Percentiles rank a stretch among this genome's conserved stretches.
phyloP scores from a whole-genome alignment of 2,113 vertebrate genomes.

The Falco punctatus region DNA sequence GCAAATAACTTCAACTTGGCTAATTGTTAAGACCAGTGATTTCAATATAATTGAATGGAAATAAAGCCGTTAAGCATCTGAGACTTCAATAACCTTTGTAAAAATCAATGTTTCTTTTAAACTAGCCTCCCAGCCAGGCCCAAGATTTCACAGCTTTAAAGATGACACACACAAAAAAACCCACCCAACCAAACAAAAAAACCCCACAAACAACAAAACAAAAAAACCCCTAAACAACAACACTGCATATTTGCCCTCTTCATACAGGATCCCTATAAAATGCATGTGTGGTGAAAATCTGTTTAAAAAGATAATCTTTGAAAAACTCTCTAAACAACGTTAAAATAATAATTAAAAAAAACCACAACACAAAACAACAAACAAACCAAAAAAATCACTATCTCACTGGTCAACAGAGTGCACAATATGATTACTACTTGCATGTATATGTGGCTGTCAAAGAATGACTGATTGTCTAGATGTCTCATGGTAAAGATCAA shows the following conservation, averaged over 20 bases:
- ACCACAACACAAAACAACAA: neutral
- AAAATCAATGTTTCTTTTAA: slow-evolving; percentile 73
- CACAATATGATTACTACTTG: neutral
- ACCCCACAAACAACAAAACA: no score
- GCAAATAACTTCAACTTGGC: slow-evolving; percentile 51
- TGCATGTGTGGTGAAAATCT: neutral
- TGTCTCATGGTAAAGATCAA: slow-evolving; percentile 43
- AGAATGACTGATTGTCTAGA: slow-evolving; percentile 17
- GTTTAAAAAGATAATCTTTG: neutral
- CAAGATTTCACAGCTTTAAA: slow-evolving; percentile 15
- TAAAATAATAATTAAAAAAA: neutral
- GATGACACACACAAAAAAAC: no score
- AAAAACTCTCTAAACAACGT: slow-evolving; percentile 30
- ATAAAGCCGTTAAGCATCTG: slow-evolving; percentile 68
- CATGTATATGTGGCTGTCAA: slow-evolving; percentile 57
- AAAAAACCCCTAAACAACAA: no score
- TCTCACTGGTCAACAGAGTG: slow-evolving; percentile 14
- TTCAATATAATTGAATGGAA: slow-evolving; percentile 68
- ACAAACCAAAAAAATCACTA: neutral
- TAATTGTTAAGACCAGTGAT: slow-evolving; percentile 67
- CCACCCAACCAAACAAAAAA: no score
- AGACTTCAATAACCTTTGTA: slow-evolving; percentile 60
- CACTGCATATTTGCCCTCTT: neutral
- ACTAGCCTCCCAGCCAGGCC: neutral
- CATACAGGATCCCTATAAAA: neutral